phyloP scores from a whole-genome alignment of 2,888 invertebrate species.

The Sarcophaga rosellei region DNA sequence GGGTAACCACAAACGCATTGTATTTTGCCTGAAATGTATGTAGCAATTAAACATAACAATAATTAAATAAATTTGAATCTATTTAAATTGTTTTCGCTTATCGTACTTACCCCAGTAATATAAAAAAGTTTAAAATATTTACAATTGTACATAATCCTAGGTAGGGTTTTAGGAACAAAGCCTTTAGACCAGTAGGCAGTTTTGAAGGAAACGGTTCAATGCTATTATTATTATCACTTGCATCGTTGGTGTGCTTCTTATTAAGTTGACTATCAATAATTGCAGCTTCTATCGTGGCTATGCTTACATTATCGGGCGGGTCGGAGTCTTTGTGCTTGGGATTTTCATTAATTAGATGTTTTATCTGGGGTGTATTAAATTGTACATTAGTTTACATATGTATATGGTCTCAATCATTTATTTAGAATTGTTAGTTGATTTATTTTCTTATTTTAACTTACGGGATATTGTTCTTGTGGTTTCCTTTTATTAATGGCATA shows the following conservation, averaged over 20 bases:
- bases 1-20: constrained; percentile 92
- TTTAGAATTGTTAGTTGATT: neutral
- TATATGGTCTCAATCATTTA: neutral
- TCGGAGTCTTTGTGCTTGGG: constrained; percentile 43
- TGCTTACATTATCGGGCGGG: constrained; percentile 23
- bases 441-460: constrained; percentile 41
- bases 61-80: neutral
- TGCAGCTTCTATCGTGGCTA: constrained; percentile 59
- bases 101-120: constrained; percentile 83
- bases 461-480: constrained; percentile 74
- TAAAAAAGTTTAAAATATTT: constrained; percentile 60
- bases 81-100: neutral
- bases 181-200: constrained; percentile 51
- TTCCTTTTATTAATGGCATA: constrained; percentile 86
- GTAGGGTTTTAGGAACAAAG: constrained; percentile 75
- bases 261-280: constrained; percentile 3
- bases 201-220: constrained; percentile 14
- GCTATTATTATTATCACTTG: constrained; percentile 6
- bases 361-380: constrained; percentile 53
- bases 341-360: constrained; percentile 63
- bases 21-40: constrained; percentile 85
- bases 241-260: neutral
- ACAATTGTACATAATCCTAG: constrained; percentile 80
- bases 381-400: too few species aligned
- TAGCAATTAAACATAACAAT: constrained; percentile 3